Percentiles rank a stretch among this genome's conserved stretches.
Evolutionary conservation across 2,113 vertebrate genomes (phyloP).

Genomic region (Psilopsiagon aymara): DNA sequence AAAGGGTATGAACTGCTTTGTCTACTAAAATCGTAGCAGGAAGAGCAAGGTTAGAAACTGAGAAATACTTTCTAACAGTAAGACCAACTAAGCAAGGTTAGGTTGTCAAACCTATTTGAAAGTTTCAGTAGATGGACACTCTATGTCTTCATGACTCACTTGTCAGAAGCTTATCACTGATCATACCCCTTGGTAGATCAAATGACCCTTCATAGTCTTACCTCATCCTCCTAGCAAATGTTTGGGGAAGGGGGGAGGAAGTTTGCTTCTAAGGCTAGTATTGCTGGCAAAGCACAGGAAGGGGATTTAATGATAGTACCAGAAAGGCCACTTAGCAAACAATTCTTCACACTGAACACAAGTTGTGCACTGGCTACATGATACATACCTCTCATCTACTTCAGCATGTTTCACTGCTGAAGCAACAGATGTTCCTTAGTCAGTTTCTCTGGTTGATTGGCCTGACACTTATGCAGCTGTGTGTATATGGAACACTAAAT

Average conservation of each 20-base stretch:
- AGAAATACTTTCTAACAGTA: not conserved
- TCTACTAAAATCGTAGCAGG: not conserved
- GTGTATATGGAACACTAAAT: not conserved
- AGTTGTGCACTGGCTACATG: not conserved
- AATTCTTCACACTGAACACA: not conserved
- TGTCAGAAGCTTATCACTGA: not conserved
- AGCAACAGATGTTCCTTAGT: not conserved
- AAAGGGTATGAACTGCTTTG: not conserved
- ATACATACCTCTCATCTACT: not conserved
- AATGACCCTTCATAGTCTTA: not conserved
- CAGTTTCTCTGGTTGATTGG: not conserved
- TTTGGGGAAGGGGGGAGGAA: not conserved
- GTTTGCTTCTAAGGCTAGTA: not conserved
- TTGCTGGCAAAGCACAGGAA: not conserved
- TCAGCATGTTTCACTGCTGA: not conserved
- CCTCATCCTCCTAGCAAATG: not conserved
- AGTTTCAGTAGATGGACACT: not conserved
- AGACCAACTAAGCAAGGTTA: not conserved
- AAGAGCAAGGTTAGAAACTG: not conserved
- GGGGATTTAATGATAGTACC: not conserved
- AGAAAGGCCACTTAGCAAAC: not conserved
- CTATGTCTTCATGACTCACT: not conserved
- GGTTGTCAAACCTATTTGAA: not conserved
- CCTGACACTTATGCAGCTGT: not conserved
- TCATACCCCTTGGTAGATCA: not conserved